phyloP scores from a whole-genome alignment of 2,888 invertebrate genomes.

The Ethmia dodecea region DNA sequence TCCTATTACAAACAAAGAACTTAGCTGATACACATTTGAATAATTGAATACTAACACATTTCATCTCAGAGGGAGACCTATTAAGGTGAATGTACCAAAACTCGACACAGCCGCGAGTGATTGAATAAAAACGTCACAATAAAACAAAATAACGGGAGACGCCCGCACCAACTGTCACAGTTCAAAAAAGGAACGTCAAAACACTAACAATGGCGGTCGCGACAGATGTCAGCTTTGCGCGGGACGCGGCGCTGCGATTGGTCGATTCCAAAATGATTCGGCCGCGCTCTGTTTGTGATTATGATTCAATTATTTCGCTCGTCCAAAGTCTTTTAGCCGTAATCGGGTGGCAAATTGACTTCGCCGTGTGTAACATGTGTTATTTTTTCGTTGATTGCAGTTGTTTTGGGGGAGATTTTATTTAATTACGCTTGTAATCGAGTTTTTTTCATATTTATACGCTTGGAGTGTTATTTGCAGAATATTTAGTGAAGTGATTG shows the following conservation, averaged over 20 bases:
- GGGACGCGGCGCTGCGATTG: constrained; percentile 35
- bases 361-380: constrained; percentile 32
- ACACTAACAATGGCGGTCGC: constrained; percentile 46
- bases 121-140: constrained; percentile 46
- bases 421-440: no score
- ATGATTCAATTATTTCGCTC: constrained; percentile 51
- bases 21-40: no score
- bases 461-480: no score
- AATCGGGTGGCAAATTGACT: constrained; percentile 58
- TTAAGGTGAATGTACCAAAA: not conserved
- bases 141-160: constrained; percentile 40
- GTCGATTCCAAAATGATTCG: constrained; percentile 35
- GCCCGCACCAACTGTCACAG: constrained; percentile 59
- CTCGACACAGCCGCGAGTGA: constrained; percentile 24
- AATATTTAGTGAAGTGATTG: no score
- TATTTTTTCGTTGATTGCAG: constrained; percentile 25
- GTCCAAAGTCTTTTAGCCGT: constrained; percentile 48
- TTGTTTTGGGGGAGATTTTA: constrained; percentile 16
- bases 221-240: constrained; percentile 68
- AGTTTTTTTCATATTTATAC: no score
- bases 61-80: not conserved
- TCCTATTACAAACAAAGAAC: no score
- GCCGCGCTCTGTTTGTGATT: constrained; percentile 38
- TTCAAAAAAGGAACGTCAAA: constrained; percentile 56
- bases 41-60: no score